Conservation (phyloP, 1,140 invertebrate genomes). For the Streblospio benedicti region DNA sequence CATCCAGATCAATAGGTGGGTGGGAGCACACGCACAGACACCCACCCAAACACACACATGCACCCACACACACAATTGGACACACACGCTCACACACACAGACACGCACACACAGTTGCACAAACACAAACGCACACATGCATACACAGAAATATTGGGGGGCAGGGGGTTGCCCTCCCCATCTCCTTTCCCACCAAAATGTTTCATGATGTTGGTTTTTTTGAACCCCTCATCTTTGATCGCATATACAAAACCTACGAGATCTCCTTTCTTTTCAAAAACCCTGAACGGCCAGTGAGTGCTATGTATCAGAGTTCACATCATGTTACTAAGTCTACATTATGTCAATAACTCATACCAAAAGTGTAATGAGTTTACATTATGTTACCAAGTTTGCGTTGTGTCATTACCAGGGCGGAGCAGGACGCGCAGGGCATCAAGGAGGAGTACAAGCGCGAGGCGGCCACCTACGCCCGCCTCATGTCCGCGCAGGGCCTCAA, state of each 20-base stretch:
- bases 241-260: too few relatives aligned
- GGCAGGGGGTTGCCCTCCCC: too few relatives aligned
- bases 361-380: too few relatives aligned
- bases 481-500: slow-evolving; percentile 26
- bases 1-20: background rate
- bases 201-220: background rate
- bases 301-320: too few relatives aligned
- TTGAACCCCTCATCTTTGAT: background rate
- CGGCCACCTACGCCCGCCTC: slow-evolving; percentile 33
- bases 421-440: slow-evolving; percentile 33
- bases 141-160: too few relatives aligned
- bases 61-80: background rate
- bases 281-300: too few relatives aligned
- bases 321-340: too few relatives aligned
- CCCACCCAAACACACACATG: background rate
- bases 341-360: too few relatives aligned
- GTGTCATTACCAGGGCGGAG: slow-evolving; percentile 30
- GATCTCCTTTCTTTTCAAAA: too few relatives aligned
- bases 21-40: background rate
- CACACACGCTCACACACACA: background rate
- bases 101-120: too few relatives aligned
- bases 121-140: too few relatives aligned
- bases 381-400: too few relatives aligned
- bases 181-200: background rate
- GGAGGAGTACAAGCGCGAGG: slow-evolving; percentile 33